Evolutionary conservation across 2,113 vertebrate species (phyloP), one percentile per base, ranked within the genome.

Genomic region (Mixornis gularis): DNA sequence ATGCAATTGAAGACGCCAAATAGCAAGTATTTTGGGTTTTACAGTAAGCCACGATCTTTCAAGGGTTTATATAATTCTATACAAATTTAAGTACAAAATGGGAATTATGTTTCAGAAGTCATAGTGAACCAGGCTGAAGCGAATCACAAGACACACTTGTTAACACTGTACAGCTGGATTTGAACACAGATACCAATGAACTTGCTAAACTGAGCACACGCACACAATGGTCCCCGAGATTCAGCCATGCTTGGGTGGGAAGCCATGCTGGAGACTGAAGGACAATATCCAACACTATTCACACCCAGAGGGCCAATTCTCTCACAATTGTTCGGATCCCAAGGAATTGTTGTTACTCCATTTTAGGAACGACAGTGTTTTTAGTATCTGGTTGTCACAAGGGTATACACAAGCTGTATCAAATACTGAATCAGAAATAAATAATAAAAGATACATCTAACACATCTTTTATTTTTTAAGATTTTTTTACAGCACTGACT

Each of bases 401-500:
- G 71, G 84, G 69, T 89, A 79, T 72, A 87, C 59, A 80, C 74
- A 92, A 87, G 69, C 58, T 65, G 63, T 77, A 68, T 88, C 65
- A 60, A 94, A 95, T 94, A 97, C 58, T 79, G 70, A 90, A 77
- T 85, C 84, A 96, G 93, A 96, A 97, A 97, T 97, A 96, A 97
- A 96, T 95, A 93, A 92, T 87, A 91, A 92, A 94, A 95, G 92
- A 93, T 95, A 96, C 92, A 91, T 92, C 90, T 93, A 94, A 93
- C 95, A 96, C 78, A 90, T 90, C 81, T 94, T 95, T 95, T 92
- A 94, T 95, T 94, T 93, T 91, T 91, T 55, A 59, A 71, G 19
- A 29, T 78, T 81, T 85, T 94, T 92, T 93, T 85, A 96, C 92
- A 95, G 94, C 94, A 96, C 84, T 95, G 87, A 92, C 79, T 96